Base-by-base conservation (phyloP, 1,140 invertebrate species). In the Drosophila pruinosa region DNA sequence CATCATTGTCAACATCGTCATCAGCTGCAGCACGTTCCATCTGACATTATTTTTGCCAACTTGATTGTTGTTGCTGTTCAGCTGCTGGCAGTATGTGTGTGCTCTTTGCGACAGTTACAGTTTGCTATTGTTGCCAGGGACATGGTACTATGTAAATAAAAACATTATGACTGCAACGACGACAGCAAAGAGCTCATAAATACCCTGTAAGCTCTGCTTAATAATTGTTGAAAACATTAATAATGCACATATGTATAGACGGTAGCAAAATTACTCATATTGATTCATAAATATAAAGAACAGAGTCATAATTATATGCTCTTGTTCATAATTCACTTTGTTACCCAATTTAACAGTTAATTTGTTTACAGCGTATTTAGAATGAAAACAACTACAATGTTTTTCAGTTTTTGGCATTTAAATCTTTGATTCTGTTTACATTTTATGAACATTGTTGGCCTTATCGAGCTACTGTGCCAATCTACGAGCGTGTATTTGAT, bases 381-480 rank as follows among this genome's bases (percentile, higher is more conserved):
- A 41, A 17, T 7, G 12, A 24, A 24, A 47, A 47, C 22, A 47
- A 5, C n/a, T n/a, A n/a, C 21, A 24, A 26, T 47, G 22, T 47
- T 26, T 41, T 43, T 19, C 24, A 41, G 24, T 10, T 43, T 7
- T 12, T 10, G 38, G 38, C 10, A 41, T 28, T 56, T 24, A 24
- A 15, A 57, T 28, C 10, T 57, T 28, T 47, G 24, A n/a, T 28
- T 28, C 39, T 57, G 38, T 57, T 57, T 45, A 19, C n/a, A 45
- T 57, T 57, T 45, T 57, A 45, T 34, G 17, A 31, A 45, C 24
- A 58, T 31, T 17, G 26, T 58, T 0, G 8, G 8, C 15, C 56
- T 58, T 58, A 58, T 58, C 56, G 41, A 31, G 47, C 24, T 50
- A 10, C 47, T 50, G 47, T 50, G 47, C 7, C 47, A 50, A 50